These are phyloP conservation scores for Rhyzopertha dominica DNA, from an alignment of 1,140 invertebrate species.

Conservation along the genomic window DNA sequence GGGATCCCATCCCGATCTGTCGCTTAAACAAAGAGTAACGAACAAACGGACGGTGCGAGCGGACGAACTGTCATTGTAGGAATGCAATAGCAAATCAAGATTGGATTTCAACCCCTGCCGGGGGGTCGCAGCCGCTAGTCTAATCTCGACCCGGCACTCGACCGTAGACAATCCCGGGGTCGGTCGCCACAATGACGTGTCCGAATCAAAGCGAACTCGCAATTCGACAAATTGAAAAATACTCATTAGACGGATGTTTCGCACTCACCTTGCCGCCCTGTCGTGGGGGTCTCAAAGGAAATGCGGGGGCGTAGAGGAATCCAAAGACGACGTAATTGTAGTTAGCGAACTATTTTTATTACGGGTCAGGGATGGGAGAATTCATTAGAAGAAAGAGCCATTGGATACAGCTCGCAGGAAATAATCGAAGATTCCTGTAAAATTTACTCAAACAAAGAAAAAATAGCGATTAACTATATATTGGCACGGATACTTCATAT, in stretches of 20 bases:
- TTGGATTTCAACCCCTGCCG: conserved; percentile 44
- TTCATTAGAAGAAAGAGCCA: too few species aligned
- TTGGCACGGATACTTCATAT: too few species aligned
- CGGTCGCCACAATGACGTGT: conserved; percentile 38
- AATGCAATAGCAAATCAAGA: conserved; percentile 49
- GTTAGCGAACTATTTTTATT: too few species aligned
- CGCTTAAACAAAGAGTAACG: conserved; percentile 41
- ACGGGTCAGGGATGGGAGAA: too few species aligned
- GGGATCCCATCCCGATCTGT: conserved; percentile 31
- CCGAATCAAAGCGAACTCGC: conserved; percentile 40
- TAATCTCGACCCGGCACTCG: conserved; percentile 45
- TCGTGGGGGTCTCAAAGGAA: too few species aligned
- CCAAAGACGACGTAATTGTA: too few species aligned
- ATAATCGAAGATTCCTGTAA: too few species aligned
- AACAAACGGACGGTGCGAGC: conserved; percentile 32
- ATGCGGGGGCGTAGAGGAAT: too few species aligned
- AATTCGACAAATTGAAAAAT: conserved; percentile 47
- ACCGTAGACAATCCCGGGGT: conserved; percentile 18
- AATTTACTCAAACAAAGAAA: too few species aligned
- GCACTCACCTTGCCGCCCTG: conserved; percentile 31
- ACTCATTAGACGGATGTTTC: conserved; percentile 46
- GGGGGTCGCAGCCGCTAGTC: conserved; percentile 41
- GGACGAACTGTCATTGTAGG: conserved; percentile 45
- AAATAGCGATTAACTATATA: too few species aligned
- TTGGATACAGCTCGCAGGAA: too few species aligned